phyloP scores from a whole-genome alignment of 1,140 invertebrate species.

The Drosophila biarmipes region DNA sequence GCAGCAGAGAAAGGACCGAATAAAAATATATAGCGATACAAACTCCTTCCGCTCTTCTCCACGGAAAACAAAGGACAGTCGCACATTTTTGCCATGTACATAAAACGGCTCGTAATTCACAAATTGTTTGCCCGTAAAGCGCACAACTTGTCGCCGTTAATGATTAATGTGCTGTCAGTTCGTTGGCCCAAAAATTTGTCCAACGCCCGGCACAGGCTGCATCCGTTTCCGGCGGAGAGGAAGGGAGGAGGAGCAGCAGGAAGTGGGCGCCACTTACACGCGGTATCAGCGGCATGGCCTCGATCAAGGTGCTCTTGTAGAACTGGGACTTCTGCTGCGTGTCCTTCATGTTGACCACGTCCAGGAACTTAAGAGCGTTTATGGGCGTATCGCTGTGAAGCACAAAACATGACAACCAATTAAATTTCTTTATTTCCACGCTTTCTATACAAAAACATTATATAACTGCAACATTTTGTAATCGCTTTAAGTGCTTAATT shows the following conservation, averaged over 20 bases:
- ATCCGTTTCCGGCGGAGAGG: constrained; percentile 43
- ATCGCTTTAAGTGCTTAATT: constrained; percentile 46
- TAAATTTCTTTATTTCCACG: constrained; percentile 5
- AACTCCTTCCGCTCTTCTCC: constrained; percentile 21
- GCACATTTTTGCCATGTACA: constrained; percentile 60
- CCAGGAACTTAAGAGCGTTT: constrained; percentile 95
- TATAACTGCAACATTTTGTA: constrained; percentile 3
- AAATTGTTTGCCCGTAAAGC: constrained; percentile 73
- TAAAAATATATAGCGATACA: not conserved
- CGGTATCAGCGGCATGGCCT: constrained; percentile 94
- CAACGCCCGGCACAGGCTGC: constrained; percentile 17
- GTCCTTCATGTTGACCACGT: constrained; percentile 97
- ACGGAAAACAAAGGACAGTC: constrained; percentile 29
- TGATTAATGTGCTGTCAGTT: constrained; percentile 62
- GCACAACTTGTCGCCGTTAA: constrained; percentile 62
- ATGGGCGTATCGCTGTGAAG: constrained; percentile 92
- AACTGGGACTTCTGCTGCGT: constrained; percentile 94
- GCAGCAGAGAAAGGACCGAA: constrained; percentile 29
- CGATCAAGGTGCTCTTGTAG: constrained; percentile 93
- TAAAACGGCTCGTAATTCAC: constrained; percentile 72
- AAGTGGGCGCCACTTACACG: constrained; percentile 88
- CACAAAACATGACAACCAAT: constrained; percentile 34
- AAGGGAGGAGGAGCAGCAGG: not conserved
- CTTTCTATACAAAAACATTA: not conserved
- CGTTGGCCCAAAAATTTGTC: constrained; percentile 28